A percentile compares a stretch with the other conserved stretches of the same genome.
Evolutionary conservation across 2,888 invertebrate species (phyloP).

Genomic region (Sycophila texana): DNA sequence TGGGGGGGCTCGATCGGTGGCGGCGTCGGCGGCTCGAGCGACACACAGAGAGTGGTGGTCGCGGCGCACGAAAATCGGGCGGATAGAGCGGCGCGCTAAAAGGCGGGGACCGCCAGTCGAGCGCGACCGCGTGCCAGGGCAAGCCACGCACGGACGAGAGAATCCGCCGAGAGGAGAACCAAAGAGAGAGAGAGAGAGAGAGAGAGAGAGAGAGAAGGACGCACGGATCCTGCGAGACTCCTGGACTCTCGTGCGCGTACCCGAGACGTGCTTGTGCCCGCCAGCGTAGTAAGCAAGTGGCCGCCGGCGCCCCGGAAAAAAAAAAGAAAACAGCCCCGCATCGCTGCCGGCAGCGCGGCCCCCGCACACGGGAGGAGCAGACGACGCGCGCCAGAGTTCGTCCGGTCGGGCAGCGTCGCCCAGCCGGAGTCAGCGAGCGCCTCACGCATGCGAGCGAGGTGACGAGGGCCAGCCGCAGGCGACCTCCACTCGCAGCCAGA

Average conservation of each 20-base stretch:
- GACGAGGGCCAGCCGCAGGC: background rate
- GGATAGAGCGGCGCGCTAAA: slow-evolving; percentile 60
- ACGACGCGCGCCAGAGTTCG: slow-evolving; percentile 31
- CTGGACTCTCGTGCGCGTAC: no score
- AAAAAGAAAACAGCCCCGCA: no score
- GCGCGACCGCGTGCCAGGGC: slow-evolving; percentile 63
- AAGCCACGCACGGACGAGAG: slow-evolving; percentile 24
- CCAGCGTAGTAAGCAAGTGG: background rate
- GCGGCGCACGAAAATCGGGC: slow-evolving; percentile 55
- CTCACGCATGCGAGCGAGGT: slow-evolving; percentile 21
- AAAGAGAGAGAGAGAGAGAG: background rate
- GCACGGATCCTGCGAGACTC: background rate
- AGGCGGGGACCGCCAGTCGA: slow-evolving; percentile 65
- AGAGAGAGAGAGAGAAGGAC: background rate
- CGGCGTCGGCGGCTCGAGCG: slow-evolving; percentile 2
- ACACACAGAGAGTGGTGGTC: background rate
- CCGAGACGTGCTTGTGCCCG: background rate
- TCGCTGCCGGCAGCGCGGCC: no score
- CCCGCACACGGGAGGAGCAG: slow-evolving; percentile 15
- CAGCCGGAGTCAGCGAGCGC: slow-evolving; percentile 33
- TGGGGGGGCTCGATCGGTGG: background rate
- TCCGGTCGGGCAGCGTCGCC: slow-evolving; percentile 50
- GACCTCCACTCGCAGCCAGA: background rate
- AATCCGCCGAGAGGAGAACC: background rate
- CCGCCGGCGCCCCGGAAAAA: background rate